These are phyloP conservation scores for Sminthurides aquaticus DNA, from an alignment of 2,888 invertebrate genomes.

Conservation along the genomic window DNA sequence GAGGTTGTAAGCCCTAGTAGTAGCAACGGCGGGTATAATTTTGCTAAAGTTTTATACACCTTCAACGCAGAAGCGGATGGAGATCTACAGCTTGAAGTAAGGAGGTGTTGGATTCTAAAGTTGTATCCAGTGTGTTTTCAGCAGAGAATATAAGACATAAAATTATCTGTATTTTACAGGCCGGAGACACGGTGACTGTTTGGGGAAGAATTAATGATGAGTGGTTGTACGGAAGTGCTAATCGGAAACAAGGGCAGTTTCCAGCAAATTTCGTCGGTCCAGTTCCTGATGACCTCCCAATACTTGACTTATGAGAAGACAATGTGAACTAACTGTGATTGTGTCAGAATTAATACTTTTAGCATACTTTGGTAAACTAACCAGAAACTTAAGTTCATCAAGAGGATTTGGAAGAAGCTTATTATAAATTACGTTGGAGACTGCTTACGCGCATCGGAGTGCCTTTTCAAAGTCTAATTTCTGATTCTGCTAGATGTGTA, in stretches of 20 bases:
- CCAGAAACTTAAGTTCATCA: no score
- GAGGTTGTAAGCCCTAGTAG: neutral
- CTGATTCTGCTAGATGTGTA: no score
- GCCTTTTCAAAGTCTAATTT: no score
- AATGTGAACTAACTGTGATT: no score
- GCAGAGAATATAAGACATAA: neutral
- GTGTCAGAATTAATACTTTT: no score
- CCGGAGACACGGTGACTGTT: slow-evolving; percentile 42
- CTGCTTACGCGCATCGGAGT: no score
- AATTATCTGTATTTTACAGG: slow-evolving; percentile 25
- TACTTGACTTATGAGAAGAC: slow-evolving; percentile 6
- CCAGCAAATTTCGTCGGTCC: slow-evolving; percentile 43
- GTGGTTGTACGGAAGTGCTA: slow-evolving; percentile 44
- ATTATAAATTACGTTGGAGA: no score
- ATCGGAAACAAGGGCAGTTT: slow-evolving; percentile 43
- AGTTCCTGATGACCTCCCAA: slow-evolving; percentile 35
- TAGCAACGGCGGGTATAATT: neutral
- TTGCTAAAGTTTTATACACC: slow-evolving; percentile 29
- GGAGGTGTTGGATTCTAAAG: neutral
- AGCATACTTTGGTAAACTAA: no score
- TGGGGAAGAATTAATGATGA: slow-evolving; percentile 43
- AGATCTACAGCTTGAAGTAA: slow-evolving; percentile 36
- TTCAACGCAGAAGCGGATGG: slow-evolving; percentile 38
- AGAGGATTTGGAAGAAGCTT: no score
- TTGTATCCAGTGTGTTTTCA: neutral